phyloP scores from a whole-genome alignment of 1,140 invertebrate genomes.

The Aphidius ervi region DNA sequence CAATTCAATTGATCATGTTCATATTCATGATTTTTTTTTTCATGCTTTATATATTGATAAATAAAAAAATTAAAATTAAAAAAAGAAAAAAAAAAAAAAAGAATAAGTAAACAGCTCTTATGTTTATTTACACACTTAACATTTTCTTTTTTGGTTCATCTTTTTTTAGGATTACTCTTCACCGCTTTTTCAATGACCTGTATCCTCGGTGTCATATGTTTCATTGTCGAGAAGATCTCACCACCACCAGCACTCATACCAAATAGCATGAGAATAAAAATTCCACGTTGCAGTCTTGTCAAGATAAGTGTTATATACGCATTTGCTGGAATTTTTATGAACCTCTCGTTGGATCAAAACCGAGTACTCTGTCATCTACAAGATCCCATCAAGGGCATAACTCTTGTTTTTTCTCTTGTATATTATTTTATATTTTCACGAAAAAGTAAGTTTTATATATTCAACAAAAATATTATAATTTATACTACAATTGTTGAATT shows the following conservation, averaged over 20 bases:
- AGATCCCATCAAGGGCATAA: conserved; percentile 59
- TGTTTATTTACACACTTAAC: neutral
- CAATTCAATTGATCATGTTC: too few species aligned
- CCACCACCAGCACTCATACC: conserved; percentile 42
- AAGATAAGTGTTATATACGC: conserved; percentile 45
- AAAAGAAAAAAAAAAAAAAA: neutral
- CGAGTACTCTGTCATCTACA: conserved; percentile 60
- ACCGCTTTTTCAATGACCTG: conserved; percentile 34
- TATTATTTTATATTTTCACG: conserved; percentile 61
- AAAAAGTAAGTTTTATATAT: conserved; percentile 52
- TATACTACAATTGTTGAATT: neutral
- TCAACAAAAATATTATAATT: neutral
- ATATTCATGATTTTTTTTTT: neutral
- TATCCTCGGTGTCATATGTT: conserved; percentile 33
- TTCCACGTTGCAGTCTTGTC: conserved; percentile 36
- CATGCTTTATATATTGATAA: too few species aligned
- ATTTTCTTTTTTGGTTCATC: neutral
- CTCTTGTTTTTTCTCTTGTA: conserved; percentile 57
- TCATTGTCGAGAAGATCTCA: conserved; percentile 38
- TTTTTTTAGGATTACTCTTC: conserved; percentile 39
- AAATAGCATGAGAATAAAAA: conserved; percentile 41
- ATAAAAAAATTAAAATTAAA: too few species aligned
- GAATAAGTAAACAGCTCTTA: neutral
- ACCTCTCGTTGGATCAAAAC: conserved; percentile 45
- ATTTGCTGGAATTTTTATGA: conserved; percentile 40